These are phyloP conservation scores for Blastomussa wellsi DNA, from an alignment of 92 coral and sea anemone species.

Conservation along the genomic window DNA sequence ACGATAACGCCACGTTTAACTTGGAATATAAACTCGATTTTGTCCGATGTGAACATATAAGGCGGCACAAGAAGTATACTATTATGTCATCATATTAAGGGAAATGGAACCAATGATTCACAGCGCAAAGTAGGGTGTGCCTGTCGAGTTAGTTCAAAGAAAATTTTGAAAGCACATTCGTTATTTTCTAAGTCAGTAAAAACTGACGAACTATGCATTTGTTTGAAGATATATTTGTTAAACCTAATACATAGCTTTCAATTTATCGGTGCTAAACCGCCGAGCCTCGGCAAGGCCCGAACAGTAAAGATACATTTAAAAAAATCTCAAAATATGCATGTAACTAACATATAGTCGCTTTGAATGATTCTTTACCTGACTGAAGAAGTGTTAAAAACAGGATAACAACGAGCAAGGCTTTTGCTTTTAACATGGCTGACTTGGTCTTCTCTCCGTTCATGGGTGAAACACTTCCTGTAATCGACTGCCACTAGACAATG, in stretches of 20 bases:
- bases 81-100: neutral
- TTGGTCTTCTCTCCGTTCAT: neutral
- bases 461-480: neutral
- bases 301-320: neutral
- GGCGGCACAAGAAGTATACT: too few species aligned
- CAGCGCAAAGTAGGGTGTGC: neutral
- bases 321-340: neutral
- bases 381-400: conserved; percentile 3
- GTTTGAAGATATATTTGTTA: neutral
- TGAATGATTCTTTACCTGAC: conserved; percentile 5
- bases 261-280: neutral
- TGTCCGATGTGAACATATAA: too few species aligned
- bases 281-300: neutral
- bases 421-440: neutral
- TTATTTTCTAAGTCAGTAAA: neutral
- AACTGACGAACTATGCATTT: neutral
- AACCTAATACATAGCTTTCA: neutral
- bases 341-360: too few species aligned
- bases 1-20: neutral
- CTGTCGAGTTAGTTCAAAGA: neutral
- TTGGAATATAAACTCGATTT: neutral
- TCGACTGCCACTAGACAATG: neutral
- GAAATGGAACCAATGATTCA: neutral
- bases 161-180: neutral
- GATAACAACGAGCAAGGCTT: neutral